Percentiles rank a stretch among this genome's conserved stretches.
These are phyloP conservation scores for Ormyrus nitidulus DNA, from an alignment of 2,888 invertebrate species.

Conservation along the genomic window DNA sequence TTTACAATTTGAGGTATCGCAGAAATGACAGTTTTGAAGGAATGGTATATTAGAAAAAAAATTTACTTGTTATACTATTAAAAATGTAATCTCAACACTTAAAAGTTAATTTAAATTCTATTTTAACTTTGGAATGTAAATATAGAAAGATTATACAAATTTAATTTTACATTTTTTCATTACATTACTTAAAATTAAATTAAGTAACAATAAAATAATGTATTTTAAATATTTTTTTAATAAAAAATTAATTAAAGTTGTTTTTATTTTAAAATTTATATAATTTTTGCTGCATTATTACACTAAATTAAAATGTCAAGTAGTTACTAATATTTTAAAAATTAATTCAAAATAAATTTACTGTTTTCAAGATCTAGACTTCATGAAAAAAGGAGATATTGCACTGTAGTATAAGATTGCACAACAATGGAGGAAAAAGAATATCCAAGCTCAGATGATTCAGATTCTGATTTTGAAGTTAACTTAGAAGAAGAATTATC, in stretches of 20 bases:
- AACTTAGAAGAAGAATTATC: not conserved
- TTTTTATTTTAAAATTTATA: no score
- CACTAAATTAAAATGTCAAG: not conserved
- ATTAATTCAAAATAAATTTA: constrained; percentile 5
- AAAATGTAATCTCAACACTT: no score
- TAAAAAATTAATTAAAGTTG: not conserved
- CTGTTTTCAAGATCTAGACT: not conserved
- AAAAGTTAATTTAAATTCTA: no score
- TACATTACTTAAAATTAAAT: not conserved
- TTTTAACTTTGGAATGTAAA: not conserved
- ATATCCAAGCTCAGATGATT: constrained; percentile 11
- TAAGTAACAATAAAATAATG: not conserved
- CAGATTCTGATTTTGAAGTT: constrained; percentile 21
- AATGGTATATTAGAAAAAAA: no score
- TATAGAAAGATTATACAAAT: not conserved
- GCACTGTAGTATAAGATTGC: not conserved
- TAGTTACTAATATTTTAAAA: not conserved
- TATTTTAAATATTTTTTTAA: not conserved
- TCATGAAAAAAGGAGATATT: not conserved
- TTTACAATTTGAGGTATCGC: no score
- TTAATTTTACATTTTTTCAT: not conserved
- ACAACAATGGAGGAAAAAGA: constrained; percentile 14
- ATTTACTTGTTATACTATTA: no score
- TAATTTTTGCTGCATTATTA: no score
- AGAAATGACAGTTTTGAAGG: no score